Percentiles rank a stretch among this genome's conserved stretches.
phyloP scores from a whole-genome alignment of 2,113 vertebrate genomes.

The Takifugu flavidus region DNA sequence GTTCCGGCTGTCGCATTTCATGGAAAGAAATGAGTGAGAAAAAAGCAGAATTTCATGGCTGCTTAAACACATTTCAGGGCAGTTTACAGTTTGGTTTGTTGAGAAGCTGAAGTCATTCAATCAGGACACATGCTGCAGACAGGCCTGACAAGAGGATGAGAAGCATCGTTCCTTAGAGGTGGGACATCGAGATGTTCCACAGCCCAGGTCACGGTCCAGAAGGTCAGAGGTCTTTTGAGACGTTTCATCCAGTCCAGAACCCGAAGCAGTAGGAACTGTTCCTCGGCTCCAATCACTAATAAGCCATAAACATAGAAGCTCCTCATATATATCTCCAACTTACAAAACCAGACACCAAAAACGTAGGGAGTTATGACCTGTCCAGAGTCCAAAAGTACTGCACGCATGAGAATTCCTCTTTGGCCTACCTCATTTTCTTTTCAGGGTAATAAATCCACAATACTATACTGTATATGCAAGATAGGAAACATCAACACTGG shows the following conservation, averaged over 20 bases:
- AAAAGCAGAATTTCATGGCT: slow-evolving; percentile 21
- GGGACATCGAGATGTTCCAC: no score
- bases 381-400: slow-evolving; percentile 19
- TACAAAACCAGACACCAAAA: background rate
- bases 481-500: slow-evolving; percentile 22
- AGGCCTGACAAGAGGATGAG: background rate
- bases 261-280: no score
- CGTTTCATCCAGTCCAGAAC: no score
- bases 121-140: background rate
- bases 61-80: slow-evolving; percentile 27
- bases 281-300: no score
- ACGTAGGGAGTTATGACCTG: background rate
- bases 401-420: slow-evolving; percentile 11
- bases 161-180: no score
- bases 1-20: slow-evolving; percentile 38
- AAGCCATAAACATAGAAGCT: background rate
- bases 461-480: slow-evolving; percentile 27
- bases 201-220: no score
- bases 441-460: slow-evolving; percentile 15
- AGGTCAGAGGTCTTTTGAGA: no score
- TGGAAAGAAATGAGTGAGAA: slow-evolving; percentile 31
- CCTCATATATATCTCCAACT: background rate
- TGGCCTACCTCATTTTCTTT: slow-evolving; percentile 9
- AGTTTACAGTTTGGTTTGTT: slow-evolving; percentile 18
- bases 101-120: slow-evolving; percentile 9